Evolutionary conservation across 2,888 invertebrate species (phyloP), one percentile per base, ranked within the genome.

Genomic region (Cancer borealis): DNA sequence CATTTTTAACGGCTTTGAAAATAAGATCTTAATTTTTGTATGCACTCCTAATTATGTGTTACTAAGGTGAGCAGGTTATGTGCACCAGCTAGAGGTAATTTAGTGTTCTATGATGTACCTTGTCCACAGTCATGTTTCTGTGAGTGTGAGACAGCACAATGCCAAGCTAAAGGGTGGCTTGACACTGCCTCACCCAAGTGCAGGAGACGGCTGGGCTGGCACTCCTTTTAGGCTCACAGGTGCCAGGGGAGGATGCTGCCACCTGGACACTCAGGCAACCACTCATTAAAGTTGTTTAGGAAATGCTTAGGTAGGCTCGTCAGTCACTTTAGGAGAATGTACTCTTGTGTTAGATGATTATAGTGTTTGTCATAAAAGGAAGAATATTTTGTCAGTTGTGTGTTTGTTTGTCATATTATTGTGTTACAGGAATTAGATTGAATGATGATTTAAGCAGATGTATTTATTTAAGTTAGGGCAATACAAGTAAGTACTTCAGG

Each of bases 91-190:
- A 91, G 91, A n/a, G 79, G 60, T 91, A 79, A 79, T 73, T 46
- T 66, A 79, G 73, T 91, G 47, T 73, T 73, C 73, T n/a, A 79
- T 49, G 66, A n/a, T 91, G 73, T 91, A 47, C 79, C 46, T 91
- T 91, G 91, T 91, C 46, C 73, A 91, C 60, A 73, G 73, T 45
- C 21, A 4, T 91, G 91, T 91, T 73, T 26, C 66, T 91, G 66
- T 91, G 66, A 91, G 91, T 84, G 79, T 30, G 39, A 39, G 84
- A 17, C 84, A 39, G 12, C 39, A 39, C 84, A 84, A 12, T 30
- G 84, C 84, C 84, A 84, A 39, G 84, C 84, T 39, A 12, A 84
- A n/a, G 84, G 84, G 39, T 39, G 30, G 84, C 39, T 12, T 39
- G 39, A 39, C 84, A 84, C 39, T 84, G 84, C 39, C n/a, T 39